These are phyloP conservation scores for Boloria euphrosyne DNA, from an alignment of 2,888 invertebrate genomes.

Conservation along the genomic window DNA sequence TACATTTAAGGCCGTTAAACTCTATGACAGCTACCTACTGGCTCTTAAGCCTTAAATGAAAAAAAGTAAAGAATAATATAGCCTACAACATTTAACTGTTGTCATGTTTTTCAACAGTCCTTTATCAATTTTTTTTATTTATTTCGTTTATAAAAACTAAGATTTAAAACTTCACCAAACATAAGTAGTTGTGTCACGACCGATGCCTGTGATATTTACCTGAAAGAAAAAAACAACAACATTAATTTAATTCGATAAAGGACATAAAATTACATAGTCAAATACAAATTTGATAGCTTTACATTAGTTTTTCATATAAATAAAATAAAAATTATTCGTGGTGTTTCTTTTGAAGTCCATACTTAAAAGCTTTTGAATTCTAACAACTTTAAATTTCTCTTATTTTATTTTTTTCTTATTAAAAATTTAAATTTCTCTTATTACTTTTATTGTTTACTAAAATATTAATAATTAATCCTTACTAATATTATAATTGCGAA, in stretches of 20 bases:
- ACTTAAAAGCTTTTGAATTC: neutral
- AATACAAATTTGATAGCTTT: no score
- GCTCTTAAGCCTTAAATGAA: neutral
- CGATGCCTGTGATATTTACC: slow-evolving; percentile 47
- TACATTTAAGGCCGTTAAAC: slow-evolving; percentile 26
- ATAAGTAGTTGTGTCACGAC: neutral
- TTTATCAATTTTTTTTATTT: neutral
- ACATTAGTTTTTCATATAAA: no score
- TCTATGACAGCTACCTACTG: neutral
- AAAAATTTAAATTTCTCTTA: slow-evolving; percentile 1
- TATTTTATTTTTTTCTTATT: no score
- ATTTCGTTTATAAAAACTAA: neutral
- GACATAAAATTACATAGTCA: neutral
- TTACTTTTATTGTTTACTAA: no score
- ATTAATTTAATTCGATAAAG: slow-evolving; percentile 2
- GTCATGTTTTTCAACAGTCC: neutral
- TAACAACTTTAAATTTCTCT: neutral
- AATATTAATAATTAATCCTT: no score
- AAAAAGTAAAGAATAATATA: no score
- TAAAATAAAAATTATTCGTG: no score
- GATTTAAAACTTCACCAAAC: slow-evolving; percentile 7
- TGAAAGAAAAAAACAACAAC: slow-evolving; percentile 46
- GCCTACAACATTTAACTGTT: neutral
- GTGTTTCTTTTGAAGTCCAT: neutral
- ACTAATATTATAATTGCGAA: no score